Base-by-base conservation (phyloP, 2,888 invertebrate species). In the Lacanobia wlatinum region DNA sequence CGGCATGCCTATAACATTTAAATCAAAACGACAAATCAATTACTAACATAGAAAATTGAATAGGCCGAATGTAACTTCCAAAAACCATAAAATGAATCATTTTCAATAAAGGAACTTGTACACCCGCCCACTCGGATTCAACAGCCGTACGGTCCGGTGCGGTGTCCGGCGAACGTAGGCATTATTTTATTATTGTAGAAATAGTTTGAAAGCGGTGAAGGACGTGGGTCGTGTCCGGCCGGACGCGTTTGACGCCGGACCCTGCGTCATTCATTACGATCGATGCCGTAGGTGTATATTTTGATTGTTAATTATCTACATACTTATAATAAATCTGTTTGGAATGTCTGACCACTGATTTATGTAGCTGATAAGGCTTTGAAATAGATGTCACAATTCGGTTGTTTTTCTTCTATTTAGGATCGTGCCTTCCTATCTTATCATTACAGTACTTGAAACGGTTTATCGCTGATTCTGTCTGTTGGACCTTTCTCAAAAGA, bases 221-320 rank as follows among this genome's bases (percentile, higher is more conserved):
- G 92, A 92, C 92, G 90, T 91, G 92, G 92, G 93, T 91, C 92
- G 91, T 84, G 90, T 92, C 93, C 90, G 94, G 86, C 90, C 92
- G 92, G 93, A 92, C 89, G 88, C 85, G 92, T 87, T 90, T 89
- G 93, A 87, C 94, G 94, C 91, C 90, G 92, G 91, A 89, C 88
- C 90, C 88, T 78, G 70, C 79, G 82, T 88, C 87, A 90, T 92
- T 92, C 90, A 91, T 89, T 88, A 87, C 80, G 70, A 89, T 92
- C 90, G 87, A 91, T 90, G 82, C 74, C 74, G 84, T 85, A 81
- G 84, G 86, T 87, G 87, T 86, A 86, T 83, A 83, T 85, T 89
- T 87, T 84, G 87, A 88, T 89, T 90, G 88, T 89, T 91, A 90
- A 92, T 90, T 91, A 88, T 79, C 80, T 87, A 83, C 60, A 48